A percentile compares a stretch with the other conserved stretches of the same genome.
Evolutionary conservation across 2,797 vertebrate species (phyloP).

Genomic region (Sebastiscus albofasciatus): DNA sequence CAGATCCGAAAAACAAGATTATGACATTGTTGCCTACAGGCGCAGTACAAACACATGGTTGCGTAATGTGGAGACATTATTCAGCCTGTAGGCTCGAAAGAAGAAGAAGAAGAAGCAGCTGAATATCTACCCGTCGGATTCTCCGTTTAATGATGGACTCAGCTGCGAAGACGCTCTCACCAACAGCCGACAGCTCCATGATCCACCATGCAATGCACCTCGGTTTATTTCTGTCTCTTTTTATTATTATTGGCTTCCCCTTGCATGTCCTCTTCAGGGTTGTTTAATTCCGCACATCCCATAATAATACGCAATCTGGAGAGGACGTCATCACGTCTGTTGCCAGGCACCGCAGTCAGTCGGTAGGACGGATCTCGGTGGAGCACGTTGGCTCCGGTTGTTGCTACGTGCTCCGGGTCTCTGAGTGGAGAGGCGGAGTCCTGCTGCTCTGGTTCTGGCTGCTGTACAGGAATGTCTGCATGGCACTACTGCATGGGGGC

Average conservation of each 20-base stretch:
- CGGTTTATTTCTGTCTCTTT: slow-evolving; percentile 60
- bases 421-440: slow-evolving; percentile 71
- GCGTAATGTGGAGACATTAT: slow-evolving; percentile 48
- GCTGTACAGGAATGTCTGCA: slow-evolving; percentile 74
- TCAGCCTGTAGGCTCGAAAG: slow-evolving; percentile 8
- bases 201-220: slow-evolving; percentile 82
- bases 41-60: slow-evolving; percentile 54
- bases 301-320: slow-evolving; percentile 94
- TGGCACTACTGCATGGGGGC: background rate
- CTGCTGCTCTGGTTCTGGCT: slow-evolving; percentile 62
- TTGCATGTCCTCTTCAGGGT: slow-evolving; percentile 68
- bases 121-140: slow-evolving; percentile 87
- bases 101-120: too few relatives aligned
- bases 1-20: slow-evolving; percentile 54
- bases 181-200: slow-evolving; percentile 97
- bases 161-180: slow-evolving; percentile 96
- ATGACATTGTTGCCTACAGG: slow-evolving; percentile 37
- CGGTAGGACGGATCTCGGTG: slow-evolving; percentile 73
- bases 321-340: slow-evolving; percentile 94
- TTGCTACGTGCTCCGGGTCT: slow-evolving; percentile 80
- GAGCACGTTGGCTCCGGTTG: slow-evolving; percentile 79
- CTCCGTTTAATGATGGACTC: slow-evolving; percentile 96
- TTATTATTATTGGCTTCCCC: slow-evolving; percentile 67
- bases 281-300: slow-evolving; percentile 88
- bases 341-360: slow-evolving; percentile 86